Percentiles rank a stretch among this genome's conserved stretches.
These are phyloP conservation scores for Adelosebastes latens DNA, from an alignment of 2,797 vertebrate genomes.

Conservation along the genomic window DNA sequence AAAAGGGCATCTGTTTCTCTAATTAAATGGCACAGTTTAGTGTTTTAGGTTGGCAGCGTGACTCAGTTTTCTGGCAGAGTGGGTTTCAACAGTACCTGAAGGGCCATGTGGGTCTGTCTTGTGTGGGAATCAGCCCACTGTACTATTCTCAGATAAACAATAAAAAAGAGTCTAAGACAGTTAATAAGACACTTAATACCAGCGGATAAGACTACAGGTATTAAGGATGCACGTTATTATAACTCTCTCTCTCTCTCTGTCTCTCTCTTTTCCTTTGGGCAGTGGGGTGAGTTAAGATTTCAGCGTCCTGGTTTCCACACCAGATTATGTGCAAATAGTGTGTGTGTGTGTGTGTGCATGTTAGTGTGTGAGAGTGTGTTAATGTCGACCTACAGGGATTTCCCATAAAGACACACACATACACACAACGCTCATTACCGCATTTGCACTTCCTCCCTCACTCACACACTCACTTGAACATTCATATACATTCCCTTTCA, in stretches of 20 bases:
- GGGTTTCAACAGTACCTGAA: constrained; percentile 17
- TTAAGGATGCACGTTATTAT: constrained; percentile 69
- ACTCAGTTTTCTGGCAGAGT: background rate
- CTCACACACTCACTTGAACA: background rate
- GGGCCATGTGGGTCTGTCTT: constrained; percentile 38
- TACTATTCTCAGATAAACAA: constrained; percentile 75
- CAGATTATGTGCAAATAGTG: constrained; percentile 54
- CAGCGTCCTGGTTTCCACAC: constrained; percentile 74
- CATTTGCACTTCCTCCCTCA: background rate
- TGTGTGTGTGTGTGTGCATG: background rate
- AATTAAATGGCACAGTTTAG: background rate
- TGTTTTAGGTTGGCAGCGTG: background rate
- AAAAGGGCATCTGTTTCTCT: background rate
- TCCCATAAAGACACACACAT: constrained; percentile 19
- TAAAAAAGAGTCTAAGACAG: constrained; percentile 58
- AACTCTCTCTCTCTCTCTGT: background rate
- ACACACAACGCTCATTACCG: background rate
- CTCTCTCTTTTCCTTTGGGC: constrained; percentile 42
- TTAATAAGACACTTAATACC: constrained; percentile 79
- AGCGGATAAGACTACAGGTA: constrained; percentile 71
- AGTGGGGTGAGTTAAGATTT: constrained; percentile 67
- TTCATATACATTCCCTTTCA: background rate
- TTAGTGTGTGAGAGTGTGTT: constrained; percentile 45
- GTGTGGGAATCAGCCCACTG: constrained; percentile 74
- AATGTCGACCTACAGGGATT: constrained; percentile 52